A percentile compares a stretch with the other conserved stretches of the same genome.
Evolutionary conservation across 1,140 invertebrate genomes (phyloP).

Genomic region (Brachionus paranguensis): DNA sequence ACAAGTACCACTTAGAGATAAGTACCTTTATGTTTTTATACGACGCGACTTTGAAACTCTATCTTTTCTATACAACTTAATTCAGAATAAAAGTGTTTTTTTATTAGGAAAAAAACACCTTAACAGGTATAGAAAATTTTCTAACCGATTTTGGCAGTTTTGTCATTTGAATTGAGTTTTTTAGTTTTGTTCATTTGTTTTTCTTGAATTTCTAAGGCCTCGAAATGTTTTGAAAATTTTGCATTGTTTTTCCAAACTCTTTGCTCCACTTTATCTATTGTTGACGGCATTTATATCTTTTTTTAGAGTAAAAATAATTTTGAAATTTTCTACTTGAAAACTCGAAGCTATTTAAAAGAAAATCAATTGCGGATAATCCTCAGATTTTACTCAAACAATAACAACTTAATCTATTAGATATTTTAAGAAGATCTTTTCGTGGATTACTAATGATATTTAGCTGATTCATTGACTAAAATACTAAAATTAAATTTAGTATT

Average conservation of each 20-base stretch:
- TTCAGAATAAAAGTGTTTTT: slow-evolving; percentile 10
- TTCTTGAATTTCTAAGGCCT: neutral
- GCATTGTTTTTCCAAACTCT: neutral
- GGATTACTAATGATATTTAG: neutral
- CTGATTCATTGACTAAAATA: neutral
- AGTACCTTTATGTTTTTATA: neutral
- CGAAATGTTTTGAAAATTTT: neutral
- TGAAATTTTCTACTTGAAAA: neutral
- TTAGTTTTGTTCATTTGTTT: neutral
- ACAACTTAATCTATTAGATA: neutral
- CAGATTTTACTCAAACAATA: neutral
- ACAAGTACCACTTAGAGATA: slow-evolving; percentile 25
- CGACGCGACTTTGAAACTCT: slow-evolving; percentile 24
- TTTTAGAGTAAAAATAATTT: neutral
- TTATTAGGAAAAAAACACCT: slow-evolving; percentile 8
- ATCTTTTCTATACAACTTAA: neutral
- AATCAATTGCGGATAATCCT: neutral
- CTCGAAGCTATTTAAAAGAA: neutral
- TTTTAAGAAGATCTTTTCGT: neutral
- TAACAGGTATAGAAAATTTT: slow-evolving; percentile 4
- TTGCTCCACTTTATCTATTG: neutral
- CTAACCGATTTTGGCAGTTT: neutral
- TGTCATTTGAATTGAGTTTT: neutral
- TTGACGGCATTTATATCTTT: neutral
- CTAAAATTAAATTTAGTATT: neutral